phyloP scores from a whole-genome alignment of 1,140 invertebrate genomes.

The Zaprionus gabonicus region DNA sequence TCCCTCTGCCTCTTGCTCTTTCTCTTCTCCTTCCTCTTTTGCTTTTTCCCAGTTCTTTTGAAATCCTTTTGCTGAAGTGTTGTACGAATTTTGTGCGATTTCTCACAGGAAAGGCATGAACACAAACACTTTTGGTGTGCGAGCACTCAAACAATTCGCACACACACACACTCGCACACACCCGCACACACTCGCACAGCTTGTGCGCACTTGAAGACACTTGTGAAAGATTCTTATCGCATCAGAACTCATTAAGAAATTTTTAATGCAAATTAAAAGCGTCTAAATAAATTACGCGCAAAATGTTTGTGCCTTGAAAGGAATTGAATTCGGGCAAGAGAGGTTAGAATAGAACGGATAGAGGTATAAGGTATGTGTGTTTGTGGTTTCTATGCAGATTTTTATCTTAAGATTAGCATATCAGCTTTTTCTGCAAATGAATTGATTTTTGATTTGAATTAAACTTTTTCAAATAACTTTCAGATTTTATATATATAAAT shows the following conservation, averaged over 20 bases:
- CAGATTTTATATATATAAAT: no score
- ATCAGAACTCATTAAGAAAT: constrained; percentile 71
- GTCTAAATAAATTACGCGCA: constrained; percentile 74
- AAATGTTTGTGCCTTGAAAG: constrained; percentile 39
- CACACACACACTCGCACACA: constrained; percentile 12
- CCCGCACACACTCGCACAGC: constrained; percentile 5
- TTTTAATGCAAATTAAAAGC: constrained; percentile 81
- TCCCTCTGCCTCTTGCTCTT: constrained; percentile 36
- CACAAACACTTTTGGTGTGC: constrained; percentile 74
- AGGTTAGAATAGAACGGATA: constrained; percentile 13
- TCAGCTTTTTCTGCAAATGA: not conserved
- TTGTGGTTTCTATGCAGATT: not conserved
- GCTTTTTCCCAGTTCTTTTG: not conserved
- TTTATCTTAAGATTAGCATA: not conserved
- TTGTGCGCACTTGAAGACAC: constrained; percentile 23
- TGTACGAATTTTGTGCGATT: constrained; percentile 74
- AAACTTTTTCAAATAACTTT: no score
- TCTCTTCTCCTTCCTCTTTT: constrained; percentile 9
- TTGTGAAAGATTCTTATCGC: constrained; percentile 61
- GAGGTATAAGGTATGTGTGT: not conserved
- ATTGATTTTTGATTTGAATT: no score
- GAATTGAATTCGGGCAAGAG: constrained; percentile 28
- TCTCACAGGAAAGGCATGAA: constrained; percentile 84
- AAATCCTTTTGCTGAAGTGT: constrained; percentile 47
- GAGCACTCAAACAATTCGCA: constrained; percentile 42